Evolutionary conservation across 2,888 invertebrate genomes (phyloP), one percentile per base, ranked within the genome.

Genomic region (Laothoe populi): DNA sequence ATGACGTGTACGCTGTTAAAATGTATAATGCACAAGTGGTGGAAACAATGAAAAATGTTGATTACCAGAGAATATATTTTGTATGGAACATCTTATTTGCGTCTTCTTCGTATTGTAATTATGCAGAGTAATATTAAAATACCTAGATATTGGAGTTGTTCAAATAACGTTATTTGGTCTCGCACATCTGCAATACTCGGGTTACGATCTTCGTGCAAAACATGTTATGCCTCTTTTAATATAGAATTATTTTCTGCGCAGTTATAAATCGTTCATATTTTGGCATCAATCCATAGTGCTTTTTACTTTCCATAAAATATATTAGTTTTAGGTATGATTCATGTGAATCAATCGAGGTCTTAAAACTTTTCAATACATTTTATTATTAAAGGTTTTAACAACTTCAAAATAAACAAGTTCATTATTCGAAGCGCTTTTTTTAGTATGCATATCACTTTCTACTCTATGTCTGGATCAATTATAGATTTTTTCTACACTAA

Each of bases 251-350:
- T 42, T 42, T 58, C 10, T 21, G n/a, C n/a, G 8, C 40, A n/a
- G 13, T 58, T 38, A 21, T 42, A 58, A 58, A 58, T 24, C 38
- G n/a, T 24, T 19, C 31, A 11, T 35, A 19, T 19, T 16, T 53
- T 53, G 53, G 53, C 53, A 53, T 19, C 19, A 19, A 4, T 53
- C 35, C 35, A 35, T 35, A 53, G 42, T 48, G 23, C 10, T 38
- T 26, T 42, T 60, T 63, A 45, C 7, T 44, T 59, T 46, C 53
- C 2, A 57, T 64, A 26, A n/a, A 11, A 31, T 35, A 26, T 26
- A 53, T 53, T 53, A 35, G 53, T 19, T 31, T 3, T 31, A 19
- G 35, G 26, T 49, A 35, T 19, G 4, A 19, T 35, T 53, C 26
- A 26, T 49, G 19, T 11, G 31, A 49, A 31, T 53, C 38, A 4